Evolutionary conservation across 2,888 invertebrate genomes (phyloP), one percentile per base, ranked within the genome.

Genomic region (Amphipyra berbera): DNA sequence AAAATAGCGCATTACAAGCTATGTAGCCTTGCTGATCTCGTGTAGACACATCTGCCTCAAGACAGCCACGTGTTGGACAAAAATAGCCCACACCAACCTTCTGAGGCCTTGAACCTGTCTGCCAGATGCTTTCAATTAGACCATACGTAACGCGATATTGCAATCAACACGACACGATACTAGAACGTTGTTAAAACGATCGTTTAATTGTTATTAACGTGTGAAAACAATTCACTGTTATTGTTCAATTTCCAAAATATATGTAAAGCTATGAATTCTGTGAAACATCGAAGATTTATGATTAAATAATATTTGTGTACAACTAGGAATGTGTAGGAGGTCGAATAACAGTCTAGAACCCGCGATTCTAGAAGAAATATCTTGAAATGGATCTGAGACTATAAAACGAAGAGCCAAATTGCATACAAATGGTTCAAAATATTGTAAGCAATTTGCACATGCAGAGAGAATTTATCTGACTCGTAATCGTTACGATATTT

Each of bases 61-160:
- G 21, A 27, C 42, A 38, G 63, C 44, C 74, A 79, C 77, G 71
- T 63, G 74, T 59, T 35, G 33, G 21, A 48, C 72, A 48, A 54
- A 79, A 79, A 76, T 79, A 79, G 77, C 63, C 44, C 50, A 35
- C n/a, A 42, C 68, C 73, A 76, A 74, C 79, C 79, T 81, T 76
- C 66, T 37, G 47, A 38, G 55, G 71, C 78, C 78, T 72, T 78
- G 78, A 78, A 78, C 80, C 67, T 57, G 38, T 53, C 40, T 4
- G 38, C 40, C 61, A 52, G 64, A 54, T 65, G 64, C 44, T 53
- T 35, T 56, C 62, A 79, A 78, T 78, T 79, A 66, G 53, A 62
- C 13, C 47, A 52, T 14, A 38, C 49, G 54, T 62, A 62, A 59
- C 42, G 30, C 41, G 41, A 65, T 65, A 77, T 58, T 45, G 63